phyloP scores from a whole-genome alignment of 2,888 invertebrate genomes.

The Drosophila falleni region DNA sequence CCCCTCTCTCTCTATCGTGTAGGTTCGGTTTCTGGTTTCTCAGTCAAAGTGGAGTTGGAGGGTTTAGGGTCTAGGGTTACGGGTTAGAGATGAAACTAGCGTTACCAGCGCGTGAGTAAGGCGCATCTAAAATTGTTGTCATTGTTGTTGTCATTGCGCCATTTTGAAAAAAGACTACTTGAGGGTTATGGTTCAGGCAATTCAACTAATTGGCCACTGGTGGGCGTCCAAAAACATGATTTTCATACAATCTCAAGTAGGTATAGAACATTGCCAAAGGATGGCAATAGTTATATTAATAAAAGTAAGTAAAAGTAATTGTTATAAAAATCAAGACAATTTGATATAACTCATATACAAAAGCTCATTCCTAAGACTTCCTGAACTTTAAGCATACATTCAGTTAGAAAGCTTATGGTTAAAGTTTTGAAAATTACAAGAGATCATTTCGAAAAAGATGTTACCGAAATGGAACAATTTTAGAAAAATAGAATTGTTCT shows the following conservation, averaged over 20 bases:
- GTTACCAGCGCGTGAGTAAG: conserved; percentile 52
- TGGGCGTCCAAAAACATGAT: neutral
- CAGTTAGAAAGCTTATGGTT: neutral
- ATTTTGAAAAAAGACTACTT: conserved; percentile 52
- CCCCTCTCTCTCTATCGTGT: neutral
- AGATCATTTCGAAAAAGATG: neutral
- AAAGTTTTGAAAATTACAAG: neutral
- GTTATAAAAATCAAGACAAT: no score
- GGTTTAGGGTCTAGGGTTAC: conserved; percentile 27
- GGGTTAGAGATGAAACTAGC: conserved; percentile 19
- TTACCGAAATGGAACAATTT: neutral
- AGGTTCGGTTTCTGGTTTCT: conserved; percentile 32
- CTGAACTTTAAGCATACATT: neutral
- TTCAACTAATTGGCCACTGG: conserved; percentile 13
- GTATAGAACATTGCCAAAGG: neutral
- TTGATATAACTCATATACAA: neutral
- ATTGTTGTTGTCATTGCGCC: conserved; percentile 62
- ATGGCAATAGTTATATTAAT: no score
- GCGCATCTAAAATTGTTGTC: conserved; percentile 38
- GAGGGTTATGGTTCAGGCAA: conserved; percentile 9
- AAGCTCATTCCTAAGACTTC: neutral
- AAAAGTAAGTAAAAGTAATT: no score
- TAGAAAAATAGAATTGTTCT: neutral
- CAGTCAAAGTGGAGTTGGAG: neutral
- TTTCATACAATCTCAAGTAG: neutral